These are phyloP conservation scores for Mycalesis mineus DNA, from an alignment of 2,888 invertebrate species.

Conservation along the genomic window DNA sequence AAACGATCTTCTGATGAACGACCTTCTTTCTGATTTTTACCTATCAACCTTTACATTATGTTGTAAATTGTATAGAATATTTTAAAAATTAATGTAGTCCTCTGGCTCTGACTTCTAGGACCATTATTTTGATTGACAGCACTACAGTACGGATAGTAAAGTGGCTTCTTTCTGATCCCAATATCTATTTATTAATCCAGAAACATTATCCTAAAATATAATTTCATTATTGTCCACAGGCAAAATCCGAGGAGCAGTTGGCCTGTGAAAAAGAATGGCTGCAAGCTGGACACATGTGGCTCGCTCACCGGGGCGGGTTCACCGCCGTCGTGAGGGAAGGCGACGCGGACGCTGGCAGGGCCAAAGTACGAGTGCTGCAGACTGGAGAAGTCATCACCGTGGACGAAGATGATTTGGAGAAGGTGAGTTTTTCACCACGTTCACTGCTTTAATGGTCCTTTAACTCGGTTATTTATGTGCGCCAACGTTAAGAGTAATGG, in stretches of 20 bases:
- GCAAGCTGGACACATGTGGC: conserved; percentile 89
- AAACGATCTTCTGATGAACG: no score
- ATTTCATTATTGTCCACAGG: conserved; percentile 57
- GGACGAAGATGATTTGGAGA: conserved; percentile 97
- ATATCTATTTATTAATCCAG: no score
- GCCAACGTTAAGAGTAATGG: conserved; percentile 77
- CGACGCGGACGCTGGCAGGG: conserved; percentile 83
- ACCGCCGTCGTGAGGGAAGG: conserved; percentile 87
- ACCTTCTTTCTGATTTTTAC: no score
- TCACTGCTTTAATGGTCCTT: no score
- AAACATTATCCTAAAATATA: no score
- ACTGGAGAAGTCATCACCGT: conserved; percentile 91
- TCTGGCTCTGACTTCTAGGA: no score
- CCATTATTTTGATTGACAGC: no score
- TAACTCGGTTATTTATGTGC: not conserved
- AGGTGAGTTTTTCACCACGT: conserved; percentile 73
- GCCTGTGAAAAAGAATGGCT: conserved; percentile 83
- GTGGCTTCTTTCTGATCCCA: no score
- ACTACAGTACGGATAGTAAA: no score
- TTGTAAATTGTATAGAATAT: no score
- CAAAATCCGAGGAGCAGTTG: conserved; percentile 81
- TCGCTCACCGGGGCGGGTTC: conserved; percentile 95
- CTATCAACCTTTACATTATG: no score
- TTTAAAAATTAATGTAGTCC: no score
- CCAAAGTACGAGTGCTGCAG: conserved; percentile 86